phyloP scores from a whole-genome alignment of 2,797 vertebrate genomes.

The Eidolon dupreanum region DNA sequence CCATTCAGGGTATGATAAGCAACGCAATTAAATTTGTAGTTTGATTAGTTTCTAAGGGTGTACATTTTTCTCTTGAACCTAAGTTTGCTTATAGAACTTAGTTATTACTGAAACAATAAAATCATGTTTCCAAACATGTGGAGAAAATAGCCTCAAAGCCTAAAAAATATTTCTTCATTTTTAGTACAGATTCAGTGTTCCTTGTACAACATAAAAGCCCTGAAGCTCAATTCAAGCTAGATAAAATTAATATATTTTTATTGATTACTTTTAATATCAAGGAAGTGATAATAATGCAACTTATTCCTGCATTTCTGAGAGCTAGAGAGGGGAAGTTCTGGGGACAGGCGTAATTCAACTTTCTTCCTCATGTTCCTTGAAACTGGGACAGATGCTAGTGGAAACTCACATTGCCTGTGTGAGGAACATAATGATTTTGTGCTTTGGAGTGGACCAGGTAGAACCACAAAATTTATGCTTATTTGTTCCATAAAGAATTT shows the following conservation, averaged over 20 bases:
- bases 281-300: not conserved
- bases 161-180: not conserved
- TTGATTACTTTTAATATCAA: not conserved
- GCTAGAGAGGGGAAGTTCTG: not conserved
- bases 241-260: not conserved
- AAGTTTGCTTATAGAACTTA: not conserved
- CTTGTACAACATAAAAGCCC: not conserved
- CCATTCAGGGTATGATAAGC: slow-evolving; percentile 80
- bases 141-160: not conserved
- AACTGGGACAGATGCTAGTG: not conserved
- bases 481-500: not conserved
- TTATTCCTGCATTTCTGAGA: not conserved
- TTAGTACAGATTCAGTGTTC: slow-evolving; percentile 18
- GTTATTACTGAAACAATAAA: slow-evolving; percentile 23
- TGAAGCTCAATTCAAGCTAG: not conserved
- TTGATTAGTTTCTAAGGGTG: not conserved
- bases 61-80: not conserved
- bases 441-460: not conserved
- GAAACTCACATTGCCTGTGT: not conserved
- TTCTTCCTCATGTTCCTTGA: not conserved
- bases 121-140: not conserved
- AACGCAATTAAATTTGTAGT: slow-evolving; percentile 71
- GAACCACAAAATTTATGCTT: not conserved
- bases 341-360: not conserved
- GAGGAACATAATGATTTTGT: not conserved